Conservation (phyloP, 2,888 invertebrate species). For the Drosophila silvestris region DNA sequence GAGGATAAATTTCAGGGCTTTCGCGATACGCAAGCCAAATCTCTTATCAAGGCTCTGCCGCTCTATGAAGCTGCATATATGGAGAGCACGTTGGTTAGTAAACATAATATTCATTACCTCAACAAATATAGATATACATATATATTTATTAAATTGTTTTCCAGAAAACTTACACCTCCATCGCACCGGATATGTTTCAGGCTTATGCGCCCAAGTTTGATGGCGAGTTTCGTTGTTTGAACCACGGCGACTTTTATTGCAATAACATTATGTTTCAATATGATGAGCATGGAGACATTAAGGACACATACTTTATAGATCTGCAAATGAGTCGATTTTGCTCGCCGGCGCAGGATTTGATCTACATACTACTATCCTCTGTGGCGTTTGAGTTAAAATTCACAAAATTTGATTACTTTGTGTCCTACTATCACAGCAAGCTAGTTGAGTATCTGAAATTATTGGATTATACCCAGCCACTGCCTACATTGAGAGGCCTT, state of each 20-base stretch:
- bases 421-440: slow-evolving; percentile 75
- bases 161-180: slow-evolving; percentile 55
- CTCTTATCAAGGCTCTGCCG: slow-evolving; percentile 47
- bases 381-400: slow-evolving; percentile 71
- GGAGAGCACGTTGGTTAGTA: slow-evolving; percentile 66
- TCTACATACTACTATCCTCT: slow-evolving; percentile 79
- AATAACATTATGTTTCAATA: slow-evolving; percentile 84
- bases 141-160: background rate
- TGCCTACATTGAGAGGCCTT: slow-evolving; percentile 74
- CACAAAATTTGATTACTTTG: slow-evolving; percentile 78
- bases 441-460: slow-evolving; percentile 69
- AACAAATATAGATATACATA: background rate
- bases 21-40: slow-evolving; percentile 46
- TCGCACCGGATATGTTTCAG: slow-evolving; percentile 65
- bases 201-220: slow-evolving; percentile 47
- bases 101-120: rapidly evolving
- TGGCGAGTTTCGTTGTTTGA: slow-evolving; percentile 69
- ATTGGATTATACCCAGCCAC: slow-evolving; percentile 63
- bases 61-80: slow-evolving; percentile 55
- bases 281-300: slow-evolving; percentile 52
- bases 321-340: slow-evolving; percentile 81
- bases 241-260: slow-evolving; percentile 83
- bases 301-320: slow-evolving; percentile 79
- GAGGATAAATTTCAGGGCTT: slow-evolving; percentile 60
- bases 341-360: slow-evolving; percentile 83